Evolutionary conservation across 2,797 vertebrate species (phyloP).

Genomic region (Sus cebifrons): DNA sequence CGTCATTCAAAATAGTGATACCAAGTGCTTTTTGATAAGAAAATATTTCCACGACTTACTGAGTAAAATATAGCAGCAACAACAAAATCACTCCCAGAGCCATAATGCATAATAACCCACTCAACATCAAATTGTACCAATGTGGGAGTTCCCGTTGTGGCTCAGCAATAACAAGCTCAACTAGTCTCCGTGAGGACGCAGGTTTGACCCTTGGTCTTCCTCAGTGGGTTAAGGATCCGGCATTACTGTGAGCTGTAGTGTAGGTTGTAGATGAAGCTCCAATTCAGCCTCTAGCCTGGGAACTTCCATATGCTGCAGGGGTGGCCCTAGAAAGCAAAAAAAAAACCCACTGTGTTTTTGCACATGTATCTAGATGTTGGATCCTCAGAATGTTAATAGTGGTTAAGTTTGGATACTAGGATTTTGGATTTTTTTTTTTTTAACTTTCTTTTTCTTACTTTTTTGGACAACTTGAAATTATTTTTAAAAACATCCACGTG

Average conservation of each 20-base stretch:
- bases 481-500: conserved; percentile 53
- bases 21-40: background rate
- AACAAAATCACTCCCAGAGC: no score
- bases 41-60: background rate
- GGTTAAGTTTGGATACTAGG: background rate
- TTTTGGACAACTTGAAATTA: conserved; percentile 39
- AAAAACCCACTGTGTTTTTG: background rate
- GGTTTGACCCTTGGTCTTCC: no score
- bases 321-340: no score
- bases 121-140: background rate
- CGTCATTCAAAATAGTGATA: background rate
- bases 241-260: no score
- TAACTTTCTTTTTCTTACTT: background rate
- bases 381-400: background rate
- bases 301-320: no score
- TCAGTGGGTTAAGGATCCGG: no score
- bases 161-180: no score
- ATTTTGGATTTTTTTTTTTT: background rate
- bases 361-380: no score
- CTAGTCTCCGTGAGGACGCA: no score
- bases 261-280: no score
- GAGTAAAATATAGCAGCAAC: background rate
- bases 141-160: no score
- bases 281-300: no score
- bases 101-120: background rate